Percentiles rank a stretch among this genome's conserved stretches.
These are phyloP conservation scores for Martes martes DNA, from an alignment of 2,113 vertebrate species.

Conservation along the genomic window DNA sequence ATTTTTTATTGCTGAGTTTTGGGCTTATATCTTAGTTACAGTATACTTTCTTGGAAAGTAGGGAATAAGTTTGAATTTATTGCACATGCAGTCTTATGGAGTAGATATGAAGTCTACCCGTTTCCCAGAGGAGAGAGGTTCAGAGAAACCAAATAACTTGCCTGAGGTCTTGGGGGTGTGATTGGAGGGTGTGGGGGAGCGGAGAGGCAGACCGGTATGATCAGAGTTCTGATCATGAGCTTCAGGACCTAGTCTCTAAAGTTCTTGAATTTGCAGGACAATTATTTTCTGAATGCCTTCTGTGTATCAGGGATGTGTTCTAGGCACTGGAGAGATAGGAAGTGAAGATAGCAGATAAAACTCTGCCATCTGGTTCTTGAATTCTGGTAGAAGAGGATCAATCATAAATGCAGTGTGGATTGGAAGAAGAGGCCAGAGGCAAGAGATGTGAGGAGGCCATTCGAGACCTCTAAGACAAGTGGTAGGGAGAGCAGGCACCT, in stretches of 20 bases:
- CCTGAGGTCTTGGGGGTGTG: not conserved
- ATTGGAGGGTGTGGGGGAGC: not conserved
- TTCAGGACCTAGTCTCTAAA: not conserved
- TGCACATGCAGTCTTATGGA: not conserved
- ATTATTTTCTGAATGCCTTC: not conserved
- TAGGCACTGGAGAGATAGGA: not conserved
- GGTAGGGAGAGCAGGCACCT: not conserved
- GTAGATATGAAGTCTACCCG: not conserved
- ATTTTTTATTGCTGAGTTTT: not conserved
- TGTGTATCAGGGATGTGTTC: not conserved
- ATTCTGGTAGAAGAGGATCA: not conserved
- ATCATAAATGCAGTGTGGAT: not conserved
- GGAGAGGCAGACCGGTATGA: not conserved
- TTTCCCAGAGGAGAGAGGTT: not conserved
- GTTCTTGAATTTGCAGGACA: not conserved
- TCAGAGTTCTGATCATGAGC: not conserved
- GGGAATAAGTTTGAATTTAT: not conserved
- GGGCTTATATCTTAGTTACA: not conserved
- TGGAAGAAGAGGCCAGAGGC: not conserved
- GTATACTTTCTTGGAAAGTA: not conserved
- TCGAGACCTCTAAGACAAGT: not conserved
- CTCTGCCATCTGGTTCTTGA: not conserved
- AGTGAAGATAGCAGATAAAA: not conserved
- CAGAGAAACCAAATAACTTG: not conserved
- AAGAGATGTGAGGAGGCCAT: not conserved